A percentile compares a stretch with the other conserved stretches of the same genome.
phyloP scores from a whole-genome alignment of 2,113 vertebrate species.

The Chionomys nivalis region DNA sequence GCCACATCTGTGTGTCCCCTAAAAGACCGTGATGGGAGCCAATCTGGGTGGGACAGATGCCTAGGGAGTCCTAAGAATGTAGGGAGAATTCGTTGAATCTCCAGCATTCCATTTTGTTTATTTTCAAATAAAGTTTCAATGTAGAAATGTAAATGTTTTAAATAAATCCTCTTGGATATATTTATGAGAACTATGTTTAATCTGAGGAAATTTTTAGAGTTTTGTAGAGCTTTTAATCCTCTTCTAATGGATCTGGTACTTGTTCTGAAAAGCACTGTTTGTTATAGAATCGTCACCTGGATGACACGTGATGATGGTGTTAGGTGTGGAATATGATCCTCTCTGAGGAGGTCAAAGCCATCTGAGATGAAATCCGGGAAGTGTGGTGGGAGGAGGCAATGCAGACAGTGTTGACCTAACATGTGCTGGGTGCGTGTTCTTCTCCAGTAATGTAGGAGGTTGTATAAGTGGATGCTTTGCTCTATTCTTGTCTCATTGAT shows the following conservation, averaged over 20 bases:
- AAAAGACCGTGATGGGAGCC: not conserved
- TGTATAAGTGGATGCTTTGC: not conserved
- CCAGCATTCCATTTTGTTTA: not conserved
- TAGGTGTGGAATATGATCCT: not conserved
- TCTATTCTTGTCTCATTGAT: slow-evolving; percentile 11
- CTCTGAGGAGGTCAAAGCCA: not conserved
- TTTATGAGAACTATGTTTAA: slow-evolving; percentile 26
- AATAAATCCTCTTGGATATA: not conserved
- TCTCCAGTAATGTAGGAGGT: no score
- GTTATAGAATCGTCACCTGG: not conserved
- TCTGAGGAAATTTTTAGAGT: not conserved
- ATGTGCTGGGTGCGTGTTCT: not conserved
- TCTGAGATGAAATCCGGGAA: not conserved
- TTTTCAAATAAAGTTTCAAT: not conserved
- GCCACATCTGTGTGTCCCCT: not conserved
- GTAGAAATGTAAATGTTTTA: not conserved
- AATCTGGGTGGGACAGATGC: not conserved
- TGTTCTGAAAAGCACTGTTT: not conserved
- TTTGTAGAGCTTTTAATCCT: not conserved
- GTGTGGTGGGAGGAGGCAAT: not conserved
- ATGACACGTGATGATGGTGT: not conserved
- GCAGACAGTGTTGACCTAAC: not conserved
- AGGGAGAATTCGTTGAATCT: not conserved
- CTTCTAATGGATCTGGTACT: not conserved
- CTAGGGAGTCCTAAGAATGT: not conserved